Evolutionary conservation across 2,888 invertebrate genomes (phyloP).

Genomic region (Nesidiocoris tenuis): DNA sequence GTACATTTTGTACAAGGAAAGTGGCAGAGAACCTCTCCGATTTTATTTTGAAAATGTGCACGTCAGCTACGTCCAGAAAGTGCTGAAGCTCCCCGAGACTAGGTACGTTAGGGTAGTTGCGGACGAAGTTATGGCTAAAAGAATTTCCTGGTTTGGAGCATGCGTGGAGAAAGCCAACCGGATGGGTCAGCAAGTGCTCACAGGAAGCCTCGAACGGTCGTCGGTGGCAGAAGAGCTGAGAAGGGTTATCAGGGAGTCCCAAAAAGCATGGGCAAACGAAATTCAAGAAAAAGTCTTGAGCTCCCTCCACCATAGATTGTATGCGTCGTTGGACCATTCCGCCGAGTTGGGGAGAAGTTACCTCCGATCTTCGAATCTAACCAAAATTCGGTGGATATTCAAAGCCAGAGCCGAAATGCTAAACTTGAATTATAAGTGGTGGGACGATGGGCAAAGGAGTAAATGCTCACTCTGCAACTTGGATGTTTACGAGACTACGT

Average conservation of each 20-base stretch:
- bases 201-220: no score
- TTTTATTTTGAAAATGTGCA: conserved; percentile 6
- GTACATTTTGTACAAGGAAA: conserved; percentile 27
- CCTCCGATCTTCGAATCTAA: neutral
- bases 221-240: neutral
- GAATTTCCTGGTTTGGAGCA: neutral
- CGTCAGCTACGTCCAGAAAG: neutral
- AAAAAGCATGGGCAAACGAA: no score
- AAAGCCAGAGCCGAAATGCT: conserved; percentile 9
- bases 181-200: no score
- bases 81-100: neutral
- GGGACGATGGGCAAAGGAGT: neutral
- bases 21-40: conserved; percentile 4
- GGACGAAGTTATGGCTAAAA: neutral
- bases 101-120: neutral
- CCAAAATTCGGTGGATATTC: neutral
- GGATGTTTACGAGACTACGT: neutral
- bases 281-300: neutral
- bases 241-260: no score
- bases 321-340: conserved; percentile 2
- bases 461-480: neutral
- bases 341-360: neutral
- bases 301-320: neutral
- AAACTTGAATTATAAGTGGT: conserved; percentile 5
- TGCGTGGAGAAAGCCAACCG: neutral